Conservation (phyloP, 2,113 vertebrate species). For the Coturnix japonica region DNA sequence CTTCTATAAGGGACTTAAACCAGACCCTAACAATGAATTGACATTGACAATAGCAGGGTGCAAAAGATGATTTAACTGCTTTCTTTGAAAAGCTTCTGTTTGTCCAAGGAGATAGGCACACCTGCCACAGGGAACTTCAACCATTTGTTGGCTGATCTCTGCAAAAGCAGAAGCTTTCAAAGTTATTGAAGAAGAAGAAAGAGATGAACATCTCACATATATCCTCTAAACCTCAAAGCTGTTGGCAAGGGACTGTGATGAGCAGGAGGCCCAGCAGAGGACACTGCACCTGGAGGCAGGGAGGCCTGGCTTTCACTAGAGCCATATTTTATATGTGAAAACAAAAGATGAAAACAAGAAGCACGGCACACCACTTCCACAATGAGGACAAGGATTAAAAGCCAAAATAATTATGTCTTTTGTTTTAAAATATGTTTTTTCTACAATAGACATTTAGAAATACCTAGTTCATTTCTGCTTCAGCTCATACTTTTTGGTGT, state of each 20-base stretch:
- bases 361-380: background rate
- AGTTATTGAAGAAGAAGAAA: background rate
- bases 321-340: background rate
- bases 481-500: background rate
- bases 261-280: background rate
- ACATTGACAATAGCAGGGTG: background rate
- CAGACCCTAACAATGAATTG: background rate
- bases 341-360: background rate
- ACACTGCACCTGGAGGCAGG: background rate
- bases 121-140: background rate
- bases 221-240: background rate
- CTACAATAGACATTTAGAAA: background rate
- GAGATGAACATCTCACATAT: rapidly evolving
- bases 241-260: background rate
- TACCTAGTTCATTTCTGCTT: background rate
- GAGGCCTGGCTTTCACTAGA: background rate
- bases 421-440: background rate
- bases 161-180: background rate
- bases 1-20: background rate
- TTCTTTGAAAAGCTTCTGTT: background rate
- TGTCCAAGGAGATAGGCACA: background rate
- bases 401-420: background rate
- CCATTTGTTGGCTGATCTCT: background rate
- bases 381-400: background rate
- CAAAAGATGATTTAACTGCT: background rate